Evolutionary conservation across 1,140 invertebrate species (phyloP), one percentile per base, ranked within the genome.

Genomic region (Chrysoperla carnea): DNA sequence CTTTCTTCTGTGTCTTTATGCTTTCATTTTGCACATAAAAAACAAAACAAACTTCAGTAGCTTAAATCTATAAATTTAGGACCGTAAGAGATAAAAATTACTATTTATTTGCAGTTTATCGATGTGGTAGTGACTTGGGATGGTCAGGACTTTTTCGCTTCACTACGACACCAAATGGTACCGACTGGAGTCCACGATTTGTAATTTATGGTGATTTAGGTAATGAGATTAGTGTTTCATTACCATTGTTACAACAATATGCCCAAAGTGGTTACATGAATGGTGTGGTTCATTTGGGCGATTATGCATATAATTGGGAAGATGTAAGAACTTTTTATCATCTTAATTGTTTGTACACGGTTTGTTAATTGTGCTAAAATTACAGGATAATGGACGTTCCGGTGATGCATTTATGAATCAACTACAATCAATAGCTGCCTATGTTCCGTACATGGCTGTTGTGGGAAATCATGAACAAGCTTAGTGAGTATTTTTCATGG

Each of bases 271-370:
- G 73, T n/a, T 61, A 75, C 48, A 92, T 88, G 59, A 87, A 96
- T 66, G 73, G 83, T 46, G 77, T 90, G 42, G 67, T 96, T 39
- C 92, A 96, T 66, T 84, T 93, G 45, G 92, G 91, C 0, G 90
- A 94, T 70, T 87, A 96, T 69, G 92, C 91, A 0, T 98, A 97
- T 66, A 84, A 97, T 60, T 85, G 97, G 83, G 66, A 90, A 62
- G 67, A 73, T 1, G 76, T 77, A 65, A 66, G 67, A 5, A 23
- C 2, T 23, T 23, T 5, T n/a, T n/a, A n/a, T n/a, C n/a, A n/a
- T n/a, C n/a, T n/a, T n/a, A n/a, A n/a, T n/a, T n/a, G n/a, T n/a
- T n/a, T n/a, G n/a, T n/a, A n/a, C n/a, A n/a, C n/a, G 38, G 6
- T 0, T 40, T 12, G 29, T 28, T 12, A 35, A 38, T n/a, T 42